Base-by-base conservation (phyloP, 2,797 vertebrate genomes). In the Eulemur coronatus region DNA sequence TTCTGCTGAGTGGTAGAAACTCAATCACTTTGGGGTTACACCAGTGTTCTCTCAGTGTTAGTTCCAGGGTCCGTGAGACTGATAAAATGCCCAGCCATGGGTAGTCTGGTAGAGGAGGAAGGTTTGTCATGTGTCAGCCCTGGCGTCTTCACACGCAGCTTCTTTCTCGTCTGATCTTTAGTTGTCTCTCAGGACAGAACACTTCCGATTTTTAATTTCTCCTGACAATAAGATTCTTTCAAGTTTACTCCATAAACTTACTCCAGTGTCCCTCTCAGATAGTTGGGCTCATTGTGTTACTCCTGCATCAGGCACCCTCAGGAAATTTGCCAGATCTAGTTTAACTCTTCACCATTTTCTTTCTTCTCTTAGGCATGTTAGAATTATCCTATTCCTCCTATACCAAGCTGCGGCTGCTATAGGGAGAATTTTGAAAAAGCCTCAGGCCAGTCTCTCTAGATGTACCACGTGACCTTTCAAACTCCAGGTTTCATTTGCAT, bases 81-180 rank as follows among this genome's bases (percentile, higher is more conserved):
- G 86, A 14, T 92, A 73, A 90, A 79, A 73, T 79, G 65, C 28
- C 41, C 88, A 70, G 20, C 28, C 15, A 38, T 69, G 8, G 30
- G n/a, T 10, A n/a, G 11, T 38, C 7, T 13, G 9, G 1, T 69
- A n/a, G 46, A 91, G 55, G 46, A 91, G 55, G 41, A 38, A 91
- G 41, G 89, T 86, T 75, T 89, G 12, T 48, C 35, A 14, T 28
- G 43, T 57, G 4, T 84, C 55, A 92, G 35, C n/a, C 33, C 48
- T 76, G 46, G 35, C 69, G 46, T 85, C 67, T 85, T 92, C 75
- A 93, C 38, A 55, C 33, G 70, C 59, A 92, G 1, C 15, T 38
- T 84, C n/a, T 84, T 94, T 81, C 28, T 91, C 38, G 38, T 76
- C 30, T 84, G 35, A 48, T 78, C 38, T 94, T 96, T 59, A 69